phyloP scores from a whole-genome alignment of 2,888 invertebrate species.

The Gnatocerus cornutus region DNA sequence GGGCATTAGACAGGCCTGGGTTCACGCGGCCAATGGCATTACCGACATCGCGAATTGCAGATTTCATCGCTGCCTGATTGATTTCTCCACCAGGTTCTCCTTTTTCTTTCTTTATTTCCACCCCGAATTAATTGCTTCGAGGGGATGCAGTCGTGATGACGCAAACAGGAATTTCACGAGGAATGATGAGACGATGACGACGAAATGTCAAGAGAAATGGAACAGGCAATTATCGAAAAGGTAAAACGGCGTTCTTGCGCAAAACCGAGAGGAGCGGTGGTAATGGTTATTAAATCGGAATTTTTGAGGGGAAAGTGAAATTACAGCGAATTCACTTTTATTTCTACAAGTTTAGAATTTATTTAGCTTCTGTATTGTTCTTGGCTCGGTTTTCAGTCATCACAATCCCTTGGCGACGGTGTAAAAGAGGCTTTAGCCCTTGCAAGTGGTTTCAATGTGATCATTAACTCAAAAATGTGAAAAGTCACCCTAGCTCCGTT shows the following conservation, averaged over 20 bases:
- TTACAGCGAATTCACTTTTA: neutral
- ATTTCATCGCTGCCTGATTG: constrained; percentile 64
- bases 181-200: constrained; percentile 9
- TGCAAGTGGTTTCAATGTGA: no score
- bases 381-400: no score
- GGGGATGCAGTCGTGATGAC: constrained; percentile 33
- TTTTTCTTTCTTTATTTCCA: constrained; percentile 14
- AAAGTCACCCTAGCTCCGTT: no score
- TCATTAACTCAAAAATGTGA: no score
- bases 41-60: constrained; percentile 64
- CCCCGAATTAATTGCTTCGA: constrained; percentile 61
- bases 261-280: neutral
- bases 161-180: neutral
- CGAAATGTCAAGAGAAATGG: constrained; percentile 16
- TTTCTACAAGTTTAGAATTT: no score
- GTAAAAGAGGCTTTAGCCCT: no score
- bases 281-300: neutral
- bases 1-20: constrained; percentile 68
- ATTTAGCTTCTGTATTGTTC: no score
- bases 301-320: constrained; percentile 5
- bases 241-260: constrained; percentile 9
- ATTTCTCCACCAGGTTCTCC: constrained; percentile 47
- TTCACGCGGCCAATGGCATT: constrained; percentile 68
- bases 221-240: constrained; percentile 5
- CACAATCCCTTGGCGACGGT: no score